Evolutionary conservation across 2,797 vertebrate genomes (phyloP).

Genomic region (Neomorphus geoffroyi): DNA sequence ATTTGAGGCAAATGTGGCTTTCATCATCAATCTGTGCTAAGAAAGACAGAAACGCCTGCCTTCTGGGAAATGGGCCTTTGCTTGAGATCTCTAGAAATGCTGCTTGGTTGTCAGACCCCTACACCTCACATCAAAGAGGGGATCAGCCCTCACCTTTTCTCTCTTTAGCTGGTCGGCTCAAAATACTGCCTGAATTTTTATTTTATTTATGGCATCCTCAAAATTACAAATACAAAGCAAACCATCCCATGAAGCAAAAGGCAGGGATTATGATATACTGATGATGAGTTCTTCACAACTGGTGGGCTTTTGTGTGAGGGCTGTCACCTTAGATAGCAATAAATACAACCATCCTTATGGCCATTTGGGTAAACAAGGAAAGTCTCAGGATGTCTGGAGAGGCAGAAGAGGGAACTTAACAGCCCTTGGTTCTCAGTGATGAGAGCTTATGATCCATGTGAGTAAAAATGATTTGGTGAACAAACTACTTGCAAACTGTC

Average conservation of each 20-base stretch:
- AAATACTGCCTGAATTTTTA: background rate
- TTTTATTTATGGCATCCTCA: background rate
- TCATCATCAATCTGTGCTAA: background rate
- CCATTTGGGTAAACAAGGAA: background rate
- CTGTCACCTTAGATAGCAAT: background rate
- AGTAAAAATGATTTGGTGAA: background rate
- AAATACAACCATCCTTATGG: background rate
- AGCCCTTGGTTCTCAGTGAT: background rate
- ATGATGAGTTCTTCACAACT: background rate
- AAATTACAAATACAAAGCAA: background rate
- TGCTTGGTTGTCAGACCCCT: background rate
- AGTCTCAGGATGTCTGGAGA: background rate
- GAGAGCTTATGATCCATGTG: background rate
- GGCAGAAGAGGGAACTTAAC: background rate
- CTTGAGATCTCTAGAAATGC: background rate
- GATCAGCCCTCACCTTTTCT: background rate
- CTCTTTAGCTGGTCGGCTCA: background rate
- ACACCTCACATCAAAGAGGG: background rate
- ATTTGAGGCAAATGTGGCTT: accelerated
- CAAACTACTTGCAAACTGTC: background rate
- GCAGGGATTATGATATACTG: accelerated
- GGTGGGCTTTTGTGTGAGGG: background rate
- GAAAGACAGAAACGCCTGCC: background rate
- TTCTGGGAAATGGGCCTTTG: background rate
- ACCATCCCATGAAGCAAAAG: background rate